Conservation (phyloP, 2,113 vertebrate genomes). For the Anas platyrhynchos region DNA sequence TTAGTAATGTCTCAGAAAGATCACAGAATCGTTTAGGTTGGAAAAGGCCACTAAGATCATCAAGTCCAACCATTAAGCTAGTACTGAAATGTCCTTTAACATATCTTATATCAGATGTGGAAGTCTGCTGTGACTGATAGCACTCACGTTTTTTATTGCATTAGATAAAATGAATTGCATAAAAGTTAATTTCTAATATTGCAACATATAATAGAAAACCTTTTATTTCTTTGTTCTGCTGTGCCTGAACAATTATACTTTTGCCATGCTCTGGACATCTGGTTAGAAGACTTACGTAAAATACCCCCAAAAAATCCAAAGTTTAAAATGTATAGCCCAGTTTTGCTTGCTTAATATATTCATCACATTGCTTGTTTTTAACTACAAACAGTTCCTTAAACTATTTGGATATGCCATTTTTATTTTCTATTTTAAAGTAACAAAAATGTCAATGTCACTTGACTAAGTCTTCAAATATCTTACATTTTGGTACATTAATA, state of each 20-base stretch:
- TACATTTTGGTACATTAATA: not conserved
- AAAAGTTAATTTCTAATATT: not conserved
- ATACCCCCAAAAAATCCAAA: not conserved
- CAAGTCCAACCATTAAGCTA: no score
- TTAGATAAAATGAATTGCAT: not conserved
- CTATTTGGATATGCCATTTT: not conserved
- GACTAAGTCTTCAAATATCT: not conserved
- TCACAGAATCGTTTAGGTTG: not conserved
- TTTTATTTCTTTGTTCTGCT: not conserved
- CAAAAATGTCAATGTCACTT: not conserved
- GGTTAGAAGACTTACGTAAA: not conserved
- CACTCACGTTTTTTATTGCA: accelerated
- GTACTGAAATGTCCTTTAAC: not conserved
- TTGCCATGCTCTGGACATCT: not conserved
- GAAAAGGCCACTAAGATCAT: no score
- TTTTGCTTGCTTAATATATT: not conserved
- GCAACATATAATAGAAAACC: not conserved
- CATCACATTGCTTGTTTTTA: accelerated
- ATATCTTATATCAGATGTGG: not conserved
- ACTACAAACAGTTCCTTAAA: not conserved
- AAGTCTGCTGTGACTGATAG: not conserved
- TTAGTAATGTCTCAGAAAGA: not conserved
- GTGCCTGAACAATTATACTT: not conserved
- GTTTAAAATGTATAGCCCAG: not conserved
- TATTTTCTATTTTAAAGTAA: not conserved